Evolutionary conservation across 2,113 vertebrate species (phyloP).

Genomic region (Ia io): DNA sequence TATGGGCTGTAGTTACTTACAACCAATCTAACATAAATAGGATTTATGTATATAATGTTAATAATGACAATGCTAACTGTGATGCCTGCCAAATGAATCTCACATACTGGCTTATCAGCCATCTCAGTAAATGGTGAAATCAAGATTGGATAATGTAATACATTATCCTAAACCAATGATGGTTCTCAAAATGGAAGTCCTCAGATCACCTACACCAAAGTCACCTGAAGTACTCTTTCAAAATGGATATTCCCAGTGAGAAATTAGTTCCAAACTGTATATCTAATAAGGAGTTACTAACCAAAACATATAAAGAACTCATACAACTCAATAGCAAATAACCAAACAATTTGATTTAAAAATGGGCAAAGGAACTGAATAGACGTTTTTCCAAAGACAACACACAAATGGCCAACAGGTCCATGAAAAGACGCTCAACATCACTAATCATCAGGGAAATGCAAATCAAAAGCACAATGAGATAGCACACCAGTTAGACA

Average conservation of each 20-base stretch:
- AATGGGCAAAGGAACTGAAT: background rate
- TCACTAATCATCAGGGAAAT: background rate
- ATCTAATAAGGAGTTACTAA: background rate
- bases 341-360: background rate
- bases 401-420: background rate
- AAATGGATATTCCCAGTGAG: background rate
- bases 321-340: background rate
- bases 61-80: background rate
- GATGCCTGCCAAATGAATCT: background rate
- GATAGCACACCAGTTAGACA: background rate
- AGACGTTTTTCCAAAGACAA: background rate
- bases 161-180: background rate
- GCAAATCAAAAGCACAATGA: background rate
- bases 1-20: background rate
- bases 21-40: background rate
- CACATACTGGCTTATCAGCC: background rate
- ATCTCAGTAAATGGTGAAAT: background rate
- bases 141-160: background rate
- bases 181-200: background rate
- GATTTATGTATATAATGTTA: background rate
- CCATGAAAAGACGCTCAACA: background rate
- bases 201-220: background rate
- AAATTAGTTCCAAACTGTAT: background rate
- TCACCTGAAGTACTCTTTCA: background rate
- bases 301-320: background rate